phyloP scores from a whole-genome alignment of 2,797 vertebrate genomes.

The Ataeniobius toweri region DNA sequence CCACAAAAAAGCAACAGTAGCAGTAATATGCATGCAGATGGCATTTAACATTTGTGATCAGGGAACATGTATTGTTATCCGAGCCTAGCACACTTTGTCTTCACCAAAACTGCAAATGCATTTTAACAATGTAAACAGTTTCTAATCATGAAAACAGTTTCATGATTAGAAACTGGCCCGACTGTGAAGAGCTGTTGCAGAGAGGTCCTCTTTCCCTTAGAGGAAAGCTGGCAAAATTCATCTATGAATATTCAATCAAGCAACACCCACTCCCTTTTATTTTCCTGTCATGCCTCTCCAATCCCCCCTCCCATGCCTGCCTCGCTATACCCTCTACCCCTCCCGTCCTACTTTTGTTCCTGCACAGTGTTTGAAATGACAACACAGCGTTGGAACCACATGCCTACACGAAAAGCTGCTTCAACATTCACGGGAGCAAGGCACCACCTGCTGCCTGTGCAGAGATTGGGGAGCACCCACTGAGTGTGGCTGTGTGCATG shows the following conservation, averaged over 20 bases:
- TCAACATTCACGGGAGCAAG: conserved; percentile 36
- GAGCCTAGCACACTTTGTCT: neutral
- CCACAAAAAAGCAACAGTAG: conserved; percentile 13
- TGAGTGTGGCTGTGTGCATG: conserved; percentile 23
- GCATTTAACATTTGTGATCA: conserved; percentile 2
- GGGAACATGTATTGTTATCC: conserved; percentile 7
- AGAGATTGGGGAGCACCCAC: conserved; percentile 26
- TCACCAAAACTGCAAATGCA: neutral
- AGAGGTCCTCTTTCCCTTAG: conserved; percentile 2
- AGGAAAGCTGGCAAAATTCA: neutral
- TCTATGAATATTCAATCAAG: neutral
- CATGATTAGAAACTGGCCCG: neutral
- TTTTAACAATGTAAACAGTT: neutral
- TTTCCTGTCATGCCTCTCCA: conserved; percentile 1
- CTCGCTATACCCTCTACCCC: neutral
- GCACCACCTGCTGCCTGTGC: conserved; percentile 54
- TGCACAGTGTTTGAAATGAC: conserved; percentile 29
- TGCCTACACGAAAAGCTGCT: conserved; percentile 1
- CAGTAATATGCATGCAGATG: neutral
- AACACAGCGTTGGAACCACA: conserved; percentile 19
- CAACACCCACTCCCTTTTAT: neutral
- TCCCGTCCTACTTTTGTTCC: neutral
- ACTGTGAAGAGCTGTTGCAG: neutral
- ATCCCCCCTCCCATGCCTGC: neutral
- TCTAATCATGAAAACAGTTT: no score